phyloP scores from a whole-genome alignment of 2,113 vertebrate species.

The Echinops telfairi region DNA sequence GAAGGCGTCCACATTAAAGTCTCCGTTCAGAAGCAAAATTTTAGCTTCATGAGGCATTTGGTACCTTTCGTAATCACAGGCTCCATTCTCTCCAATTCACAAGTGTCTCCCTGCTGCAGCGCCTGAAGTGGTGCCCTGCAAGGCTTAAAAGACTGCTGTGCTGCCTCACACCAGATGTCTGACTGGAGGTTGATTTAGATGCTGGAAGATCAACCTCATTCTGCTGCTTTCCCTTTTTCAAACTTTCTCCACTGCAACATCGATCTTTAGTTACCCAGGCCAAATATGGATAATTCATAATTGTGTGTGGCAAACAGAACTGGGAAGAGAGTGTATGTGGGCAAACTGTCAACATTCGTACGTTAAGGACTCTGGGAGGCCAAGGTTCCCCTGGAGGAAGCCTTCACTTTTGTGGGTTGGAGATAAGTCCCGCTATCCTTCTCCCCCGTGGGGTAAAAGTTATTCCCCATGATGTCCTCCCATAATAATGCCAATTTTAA shows the following conservation, averaged over 20 bases:
- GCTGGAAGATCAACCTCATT: constrained; percentile 1
- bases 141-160: background rate
- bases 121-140: constrained; percentile 1
- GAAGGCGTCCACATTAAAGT: constrained; percentile 14
- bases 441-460: too few species aligned
- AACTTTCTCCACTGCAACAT: background rate
- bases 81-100: constrained; percentile 14
- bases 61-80: constrained; percentile 61
- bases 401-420: too few species aligned
- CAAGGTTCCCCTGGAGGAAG: too few species aligned
- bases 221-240: background rate
- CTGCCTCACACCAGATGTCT: background rate
- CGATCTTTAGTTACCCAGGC: background rate
- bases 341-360: too few species aligned
- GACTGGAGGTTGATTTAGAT: constrained; percentile 30
- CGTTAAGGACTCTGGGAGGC: too few species aligned
- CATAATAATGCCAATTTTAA: too few species aligned
- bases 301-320: too few species aligned
- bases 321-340: too few species aligned
- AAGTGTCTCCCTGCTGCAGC: background rate
- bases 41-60: constrained; percentile 25
- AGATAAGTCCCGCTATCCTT: too few species aligned
- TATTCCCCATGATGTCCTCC: too few species aligned
- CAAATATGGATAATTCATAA: background rate
- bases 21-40: background rate